Percentiles rank a stretch among this genome's conserved stretches.
These are phyloP conservation scores for Myrmecophaga tridactyla DNA, from an alignment of 2,113 vertebrate species.

Conservation along the genomic window DNA sequence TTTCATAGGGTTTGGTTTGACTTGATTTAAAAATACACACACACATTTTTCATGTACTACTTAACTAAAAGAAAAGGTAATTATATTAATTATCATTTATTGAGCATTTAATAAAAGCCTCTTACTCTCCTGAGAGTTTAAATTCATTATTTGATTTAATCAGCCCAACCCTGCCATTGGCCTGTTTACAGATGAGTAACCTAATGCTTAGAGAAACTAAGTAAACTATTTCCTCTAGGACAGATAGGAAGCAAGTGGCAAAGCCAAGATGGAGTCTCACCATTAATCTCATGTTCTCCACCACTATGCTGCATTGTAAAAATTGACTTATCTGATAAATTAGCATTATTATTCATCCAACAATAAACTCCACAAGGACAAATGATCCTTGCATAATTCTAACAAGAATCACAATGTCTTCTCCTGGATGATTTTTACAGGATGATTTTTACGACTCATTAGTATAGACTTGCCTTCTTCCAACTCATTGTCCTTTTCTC, in stretches of 20 bases:
- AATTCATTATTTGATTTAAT: constrained; percentile 18
- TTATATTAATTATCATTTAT: constrained; percentile 26
- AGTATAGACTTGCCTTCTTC: background rate
- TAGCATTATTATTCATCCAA: constrained; percentile 51
- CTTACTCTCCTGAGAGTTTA: background rate
- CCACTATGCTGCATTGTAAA: background rate
- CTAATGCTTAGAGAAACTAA: background rate
- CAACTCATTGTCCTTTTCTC: constrained; percentile 10
- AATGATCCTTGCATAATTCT: constrained; percentile 42
- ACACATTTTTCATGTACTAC: background rate
- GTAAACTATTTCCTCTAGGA: background rate
- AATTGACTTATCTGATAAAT: constrained; percentile 55
- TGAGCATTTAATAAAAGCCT: constrained; percentile 1
- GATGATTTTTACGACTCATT: constrained; percentile 36
- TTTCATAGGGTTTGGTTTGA: background rate
- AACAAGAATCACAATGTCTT: constrained; percentile 17
- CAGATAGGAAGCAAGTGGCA: background rate
- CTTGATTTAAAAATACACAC: background rate
- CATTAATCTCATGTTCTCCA: background rate
- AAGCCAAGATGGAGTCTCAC: background rate
- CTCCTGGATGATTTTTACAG: constrained; percentile 29
- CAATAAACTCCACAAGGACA: constrained; percentile 50
- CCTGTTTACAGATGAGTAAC: background rate
- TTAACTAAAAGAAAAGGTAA: constrained; percentile 26
- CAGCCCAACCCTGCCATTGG: background rate